Conservation (phyloP, 2,888 invertebrate species). For the Heliconius erato region DNA sequence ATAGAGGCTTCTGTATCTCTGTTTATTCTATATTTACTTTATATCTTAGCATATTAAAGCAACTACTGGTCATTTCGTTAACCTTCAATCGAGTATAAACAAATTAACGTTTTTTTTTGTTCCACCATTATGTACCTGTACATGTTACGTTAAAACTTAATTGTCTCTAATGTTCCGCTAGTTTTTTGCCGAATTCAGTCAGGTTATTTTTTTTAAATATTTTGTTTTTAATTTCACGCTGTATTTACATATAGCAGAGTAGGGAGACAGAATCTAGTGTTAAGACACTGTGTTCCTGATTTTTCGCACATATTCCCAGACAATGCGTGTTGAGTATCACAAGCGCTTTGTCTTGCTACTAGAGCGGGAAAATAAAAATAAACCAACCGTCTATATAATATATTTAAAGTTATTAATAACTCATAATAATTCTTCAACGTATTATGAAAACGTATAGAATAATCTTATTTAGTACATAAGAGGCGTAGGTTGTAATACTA, state of each 20-base stretch:
- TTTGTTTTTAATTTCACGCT: too few species aligned
- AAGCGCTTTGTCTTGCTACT: too few species aligned
- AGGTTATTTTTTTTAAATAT: not conserved
- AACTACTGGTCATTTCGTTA: not conserved
- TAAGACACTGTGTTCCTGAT: too few species aligned
- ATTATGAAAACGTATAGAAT: not conserved
- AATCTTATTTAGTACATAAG: not conserved
- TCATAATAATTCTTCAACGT: not conserved
- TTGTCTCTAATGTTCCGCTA: not conserved
- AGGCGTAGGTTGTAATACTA: not conserved
- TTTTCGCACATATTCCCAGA: too few species aligned
- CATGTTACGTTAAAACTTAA: not conserved
- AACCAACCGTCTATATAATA: too few species aligned
- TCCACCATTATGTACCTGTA: not conserved
- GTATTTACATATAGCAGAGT: too few species aligned
- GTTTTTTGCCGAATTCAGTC: not conserved
- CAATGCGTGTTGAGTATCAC: too few species aligned
- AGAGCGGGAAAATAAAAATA: too few species aligned
- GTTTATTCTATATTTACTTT: too few species aligned
- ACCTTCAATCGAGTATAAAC: not conserved
- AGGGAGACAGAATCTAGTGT: too few species aligned
- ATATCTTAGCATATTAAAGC: not conserved
- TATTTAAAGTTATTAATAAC: too few species aligned
- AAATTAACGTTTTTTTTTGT: slow-evolving; percentile 2
- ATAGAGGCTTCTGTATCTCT: too few species aligned